These are phyloP conservation scores for Drosophila kokeensis DNA, from an alignment of 2,888 invertebrate species.

Conservation along the genomic window DNA sequence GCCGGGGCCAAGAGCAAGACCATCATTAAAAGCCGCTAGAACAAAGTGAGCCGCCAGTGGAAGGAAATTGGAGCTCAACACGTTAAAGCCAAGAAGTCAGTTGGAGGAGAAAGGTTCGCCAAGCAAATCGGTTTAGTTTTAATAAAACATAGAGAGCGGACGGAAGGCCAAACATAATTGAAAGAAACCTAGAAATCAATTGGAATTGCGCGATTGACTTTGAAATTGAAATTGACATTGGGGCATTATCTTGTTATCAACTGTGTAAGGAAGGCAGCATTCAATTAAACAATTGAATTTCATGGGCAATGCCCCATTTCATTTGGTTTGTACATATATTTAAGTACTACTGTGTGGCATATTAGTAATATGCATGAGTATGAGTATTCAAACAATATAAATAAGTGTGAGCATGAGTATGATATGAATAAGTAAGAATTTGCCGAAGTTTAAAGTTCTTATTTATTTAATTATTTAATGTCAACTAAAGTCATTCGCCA, in stretches of 20 bases:
- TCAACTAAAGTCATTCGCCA: neutral
- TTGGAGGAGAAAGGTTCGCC: conserved; percentile 7
- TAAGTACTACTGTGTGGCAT: neutral
- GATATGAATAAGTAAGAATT: neutral
- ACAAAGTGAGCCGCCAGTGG: conserved; percentile 63
- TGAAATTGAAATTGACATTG: conserved; percentile 54
- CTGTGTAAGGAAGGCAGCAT: conserved; percentile 2
- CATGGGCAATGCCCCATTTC: conserved; percentile 11
- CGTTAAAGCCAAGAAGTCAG: conserved; percentile 23
- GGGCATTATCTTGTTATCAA: conserved; percentile 4
- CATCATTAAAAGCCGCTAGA: conserved; percentile 48
- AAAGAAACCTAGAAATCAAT: conserved; percentile 44
- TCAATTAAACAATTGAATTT: conserved; percentile 37
- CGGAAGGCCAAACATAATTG: conserved; percentile 53
- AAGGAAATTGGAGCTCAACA: conserved; percentile 59
- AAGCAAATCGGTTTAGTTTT: conserved; percentile 49
- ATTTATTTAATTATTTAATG: neutral
- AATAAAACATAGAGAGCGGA: conserved; percentile 2
- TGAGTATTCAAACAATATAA: neutral
- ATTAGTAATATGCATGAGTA: neutral
- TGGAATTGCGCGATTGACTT: conserved; percentile 46
- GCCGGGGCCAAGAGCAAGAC: conserved; percentile 38
- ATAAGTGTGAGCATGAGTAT: neutral
- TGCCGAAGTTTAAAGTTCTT: neutral
- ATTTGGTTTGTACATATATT: neutral